Evolutionary conservation across 1,140 invertebrate genomes (phyloP), one percentile per base, ranked within the genome.

Genomic region (Ceratina australensis): DNA sequence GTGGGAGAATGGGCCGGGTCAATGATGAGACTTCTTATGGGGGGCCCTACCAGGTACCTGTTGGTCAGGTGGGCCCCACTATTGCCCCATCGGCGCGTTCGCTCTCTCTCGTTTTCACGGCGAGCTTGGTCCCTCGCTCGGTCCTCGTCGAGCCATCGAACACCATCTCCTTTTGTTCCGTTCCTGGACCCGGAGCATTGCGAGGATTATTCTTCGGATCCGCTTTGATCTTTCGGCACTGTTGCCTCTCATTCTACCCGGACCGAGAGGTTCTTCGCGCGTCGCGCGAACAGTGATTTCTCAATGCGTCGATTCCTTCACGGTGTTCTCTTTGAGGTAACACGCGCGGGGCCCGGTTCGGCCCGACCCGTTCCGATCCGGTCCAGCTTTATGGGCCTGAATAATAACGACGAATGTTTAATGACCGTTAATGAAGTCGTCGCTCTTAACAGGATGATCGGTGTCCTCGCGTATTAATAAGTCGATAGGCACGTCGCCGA

Each of bases 61-160:
- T 89, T 90, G 90, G 86, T 88, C 82, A 86, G 79, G 80, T 86
- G 83, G 60, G 72, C 83, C 89, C 88, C 89, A 89, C 88, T 86
- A 85, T 82, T 65, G 78, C 76, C 61, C 56, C 80, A 73, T 72
- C 79, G 47, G 47, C n/a, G 24, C 56, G 33, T 5, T n/a, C 20
- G 69, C 52, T 76, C 60, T 72, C 50, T 79, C 57, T 15, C 10
- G 20, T 20, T 54, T 1, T 20, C 2, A 16, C 3, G 15, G 69
- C 24, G 50, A 56, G 42, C 68, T 65, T 57, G 61, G 49, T 75
- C 65, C 63, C 61, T 67, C 60, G 10, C 33, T 61, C 49, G 64
- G 33, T 83, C 67, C 63, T 78, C 65, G 77, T 77, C 57, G 52
- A 76, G 22, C 66, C 60, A 28, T n/a, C n/a, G 64, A 71, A 68